Base-by-base conservation (phyloP, 2,797 vertebrate species). In the Calcarius lapponicus region DNA sequence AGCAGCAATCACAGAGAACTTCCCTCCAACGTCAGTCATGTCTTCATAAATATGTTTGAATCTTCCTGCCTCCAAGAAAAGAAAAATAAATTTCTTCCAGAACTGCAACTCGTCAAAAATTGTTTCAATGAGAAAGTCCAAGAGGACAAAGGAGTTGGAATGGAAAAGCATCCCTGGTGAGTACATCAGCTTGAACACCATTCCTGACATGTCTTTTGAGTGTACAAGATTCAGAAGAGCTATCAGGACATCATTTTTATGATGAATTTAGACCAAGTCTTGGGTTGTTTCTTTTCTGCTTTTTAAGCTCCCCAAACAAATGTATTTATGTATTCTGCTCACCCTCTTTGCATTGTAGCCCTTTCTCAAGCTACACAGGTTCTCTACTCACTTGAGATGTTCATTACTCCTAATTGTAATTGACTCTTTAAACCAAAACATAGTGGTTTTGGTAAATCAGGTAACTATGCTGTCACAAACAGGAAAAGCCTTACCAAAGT, bases 401-500 rank as follows among this genome's bases (percentile, higher is more conserved):
- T 84, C 29, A 19, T 21, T 56, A 70, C 12, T 73, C 62, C 25
- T 40, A 42, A 62, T 2, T 36, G 57, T 28, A 80, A 17, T 11
- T 56, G 53, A 58, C 47, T 70, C 65, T 31, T 48, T 71, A 78
- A 87, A 82, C 34, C 40, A 86, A 78, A 89, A 34, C 15, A 61
- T 2, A n/a, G 34, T 16, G 31, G 22, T 62, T 92, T 88, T 93
- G n/a, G 40, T 81, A 60, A 61, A 45, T 32, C 24, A 40, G 72
- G 36, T 71, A 88, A 48, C 69, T 48, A 10, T 11, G 26, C n/a
- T 80, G 36, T 81, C 40, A 84, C 20, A 86, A 92, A 93, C 88
- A 94, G 86, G 80, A 95, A 93, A 93, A 93, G 28, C 13, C 47
- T 79, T 66, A 72, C 75, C 47, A 86, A 58, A 75, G 32, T n/a